These are phyloP conservation scores for Ophion obscuratus DNA, from an alignment of 2,888 invertebrate genomes.

Conservation along the genomic window DNA sequence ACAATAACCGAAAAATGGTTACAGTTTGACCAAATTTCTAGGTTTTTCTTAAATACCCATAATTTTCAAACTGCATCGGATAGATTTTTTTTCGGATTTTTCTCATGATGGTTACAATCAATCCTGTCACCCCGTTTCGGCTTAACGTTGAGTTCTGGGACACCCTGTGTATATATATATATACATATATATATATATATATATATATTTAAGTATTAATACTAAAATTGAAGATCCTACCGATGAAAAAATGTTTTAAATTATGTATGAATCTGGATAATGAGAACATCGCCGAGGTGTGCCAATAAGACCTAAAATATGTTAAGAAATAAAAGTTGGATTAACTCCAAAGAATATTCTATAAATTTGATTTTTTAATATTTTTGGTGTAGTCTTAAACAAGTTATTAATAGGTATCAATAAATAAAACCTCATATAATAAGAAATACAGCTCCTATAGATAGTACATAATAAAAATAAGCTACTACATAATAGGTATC, in stretches of 20 bases:
- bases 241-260: slow-evolving; percentile 89
- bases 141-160: too few species aligned
- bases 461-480: slow-evolving; percentile 93
- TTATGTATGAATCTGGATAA: slow-evolving; percentile 88
- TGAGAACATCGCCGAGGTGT: slow-evolving; percentile 92
- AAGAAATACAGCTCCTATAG: slow-evolving; percentile 92
- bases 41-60: too few species aligned
- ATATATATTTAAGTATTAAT: slow-evolving; percentile 84
- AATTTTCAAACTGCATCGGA: too few species aligned
- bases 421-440: slow-evolving; percentile 89
- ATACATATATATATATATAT: too few species aligned
- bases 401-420: slow-evolving; percentile 89
- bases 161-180: too few species aligned
- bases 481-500: slow-evolving; percentile 92
- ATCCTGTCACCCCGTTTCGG: too few species aligned
- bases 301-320: slow-evolving; percentile 89
- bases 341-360: slow-evolving; percentile 87
- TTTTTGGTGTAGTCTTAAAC: slow-evolving; percentile 86
- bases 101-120: too few species aligned
- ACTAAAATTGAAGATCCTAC: slow-evolving; percentile 88
- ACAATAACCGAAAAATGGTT: too few species aligned
- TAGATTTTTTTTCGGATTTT: too few species aligned
- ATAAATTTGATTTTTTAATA: slow-evolving; percentile 88
- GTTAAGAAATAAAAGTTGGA: slow-evolving; percentile 92
- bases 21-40: too few species aligned